Conservation (phyloP, 1,140 invertebrate species). For the Agrilus planipennis region DNA sequence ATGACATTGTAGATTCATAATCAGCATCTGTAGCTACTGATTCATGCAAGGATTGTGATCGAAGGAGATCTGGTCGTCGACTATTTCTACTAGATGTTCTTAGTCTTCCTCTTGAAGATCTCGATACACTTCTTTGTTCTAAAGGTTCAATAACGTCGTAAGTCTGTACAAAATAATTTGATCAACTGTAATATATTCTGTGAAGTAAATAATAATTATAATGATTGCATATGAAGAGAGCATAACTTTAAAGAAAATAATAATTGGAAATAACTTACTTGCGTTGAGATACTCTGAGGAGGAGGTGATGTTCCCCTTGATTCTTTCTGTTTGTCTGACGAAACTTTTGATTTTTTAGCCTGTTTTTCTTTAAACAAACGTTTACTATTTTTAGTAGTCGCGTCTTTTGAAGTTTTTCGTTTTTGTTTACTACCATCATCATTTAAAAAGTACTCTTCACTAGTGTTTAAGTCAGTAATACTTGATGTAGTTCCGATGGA, state of each 20-base stretch:
- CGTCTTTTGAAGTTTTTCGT: too few relatives aligned
- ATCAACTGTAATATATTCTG: too few relatives aligned
- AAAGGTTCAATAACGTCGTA: conserved; percentile 33
- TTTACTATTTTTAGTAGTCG: too few relatives aligned
- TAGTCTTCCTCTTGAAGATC: conserved; percentile 9
- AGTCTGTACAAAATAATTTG: too few relatives aligned
- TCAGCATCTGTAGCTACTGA: conserved; percentile 23
- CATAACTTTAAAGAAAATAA: neutral
- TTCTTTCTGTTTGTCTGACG: conserved; percentile 4
- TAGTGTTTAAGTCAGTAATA: too few relatives aligned
- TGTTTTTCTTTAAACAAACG: too few relatives aligned
- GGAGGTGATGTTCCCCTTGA: conserved; percentile 72
- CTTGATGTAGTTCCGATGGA: too few relatives aligned
- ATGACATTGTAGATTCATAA: conserved; percentile 37
- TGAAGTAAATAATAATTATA: too few relatives aligned
- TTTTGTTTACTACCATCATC: too few relatives aligned
- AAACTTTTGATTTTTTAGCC: too few relatives aligned
- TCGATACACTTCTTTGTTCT: conserved; percentile 12
- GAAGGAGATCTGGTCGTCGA: conserved; percentile 13
- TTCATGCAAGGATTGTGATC: conserved; percentile 38
- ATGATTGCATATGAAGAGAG: too few relatives aligned
- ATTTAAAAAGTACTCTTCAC: too few relatives aligned
- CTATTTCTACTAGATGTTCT: conserved; percentile 17
- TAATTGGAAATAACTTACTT: conserved; percentile 43
- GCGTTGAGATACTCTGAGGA: conserved; percentile 74